phyloP scores from a whole-genome alignment of 2,888 invertebrate genomes.

The Ephialtes manifestator region DNA sequence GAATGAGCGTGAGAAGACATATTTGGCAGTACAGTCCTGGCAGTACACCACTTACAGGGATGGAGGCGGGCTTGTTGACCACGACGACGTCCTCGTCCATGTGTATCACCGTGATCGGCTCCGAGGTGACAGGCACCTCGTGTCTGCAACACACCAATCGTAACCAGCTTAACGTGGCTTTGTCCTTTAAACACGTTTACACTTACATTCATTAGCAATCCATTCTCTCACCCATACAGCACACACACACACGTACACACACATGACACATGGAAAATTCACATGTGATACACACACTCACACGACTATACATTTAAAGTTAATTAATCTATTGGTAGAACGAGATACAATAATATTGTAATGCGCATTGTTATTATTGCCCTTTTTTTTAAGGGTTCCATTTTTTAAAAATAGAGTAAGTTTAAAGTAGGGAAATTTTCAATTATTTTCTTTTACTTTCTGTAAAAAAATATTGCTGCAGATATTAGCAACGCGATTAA shows the following conservation, averaged over 20 bases:
- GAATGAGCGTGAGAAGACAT: constrained; percentile 61
- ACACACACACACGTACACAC: not conserved
- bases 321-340: constrained; percentile 19
- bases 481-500: not conserved
- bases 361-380: not conserved
- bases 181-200: constrained; percentile 71
- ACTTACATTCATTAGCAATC: constrained; percentile 48
- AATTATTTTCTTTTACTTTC: not conserved
- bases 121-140: constrained; percentile 99
- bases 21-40: constrained; percentile 85
- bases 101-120: constrained; percentile 98
- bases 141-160: constrained; percentile 93
- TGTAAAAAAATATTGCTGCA: not conserved
- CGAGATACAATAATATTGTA: not conserved
- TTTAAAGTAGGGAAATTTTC: not conserved
- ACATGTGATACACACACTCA: constrained; percentile 19
- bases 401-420: not conserved
- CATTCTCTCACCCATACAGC: not conserved
- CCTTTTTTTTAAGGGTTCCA: not conserved
- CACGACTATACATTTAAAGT: constrained; percentile 32
- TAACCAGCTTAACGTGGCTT: constrained; percentile 86
- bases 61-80: constrained; percentile 99
- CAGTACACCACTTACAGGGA: constrained; percentile 98
- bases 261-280: constrained; percentile 18
- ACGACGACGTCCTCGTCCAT: constrained; percentile 99